Conservation (phyloP, 2,888 invertebrate species). For the Lydus trimaculatus region DNA sequence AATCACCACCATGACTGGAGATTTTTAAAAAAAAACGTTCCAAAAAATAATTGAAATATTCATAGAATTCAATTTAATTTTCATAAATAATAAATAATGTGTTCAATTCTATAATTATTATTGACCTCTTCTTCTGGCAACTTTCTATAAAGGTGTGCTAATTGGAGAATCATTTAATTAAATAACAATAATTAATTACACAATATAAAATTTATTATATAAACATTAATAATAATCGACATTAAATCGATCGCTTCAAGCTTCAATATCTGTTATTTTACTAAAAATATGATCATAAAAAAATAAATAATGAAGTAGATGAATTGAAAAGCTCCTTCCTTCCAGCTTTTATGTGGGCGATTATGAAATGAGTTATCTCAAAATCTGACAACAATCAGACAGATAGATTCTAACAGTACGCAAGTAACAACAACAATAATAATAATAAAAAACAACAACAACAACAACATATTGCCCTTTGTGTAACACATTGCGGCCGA, state of each 20-base stretch:
- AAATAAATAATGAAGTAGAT: not conserved
- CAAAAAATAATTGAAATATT: conserved; percentile 6
- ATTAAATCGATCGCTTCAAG: not conserved
- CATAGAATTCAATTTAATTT: not conserved
- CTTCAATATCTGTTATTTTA: not conserved
- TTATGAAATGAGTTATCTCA: conserved; percentile 27
- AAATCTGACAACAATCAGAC: conserved; percentile 25
- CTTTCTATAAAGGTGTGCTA: conserved; percentile 6
- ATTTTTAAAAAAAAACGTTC: conserved; percentile 13
- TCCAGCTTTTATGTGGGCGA: conserved; percentile 19
- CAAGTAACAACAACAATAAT: conserved; percentile 11
- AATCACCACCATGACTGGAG: conserved; percentile 34
- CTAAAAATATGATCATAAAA: not conserved
- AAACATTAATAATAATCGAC: conserved; percentile 1
- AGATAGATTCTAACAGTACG: conserved; percentile 29
- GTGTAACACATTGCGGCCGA: conserved; percentile 23
- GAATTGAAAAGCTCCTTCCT: not conserved
- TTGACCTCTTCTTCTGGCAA: not conserved
- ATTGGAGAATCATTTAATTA: not conserved
- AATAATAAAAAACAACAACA: not conserved
- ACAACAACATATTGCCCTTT: conserved; percentile 17
- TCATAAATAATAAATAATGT: not conserved
- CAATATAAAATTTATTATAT: conserved; percentile 2
- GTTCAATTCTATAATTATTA: not conserved
- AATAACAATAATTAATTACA: conserved; percentile 1